Evolutionary conservation across 2,888 invertebrate genomes (phyloP), one percentile per base, ranked within the genome.

Genomic region (Cataglyphis rosenhaueri): DNA sequence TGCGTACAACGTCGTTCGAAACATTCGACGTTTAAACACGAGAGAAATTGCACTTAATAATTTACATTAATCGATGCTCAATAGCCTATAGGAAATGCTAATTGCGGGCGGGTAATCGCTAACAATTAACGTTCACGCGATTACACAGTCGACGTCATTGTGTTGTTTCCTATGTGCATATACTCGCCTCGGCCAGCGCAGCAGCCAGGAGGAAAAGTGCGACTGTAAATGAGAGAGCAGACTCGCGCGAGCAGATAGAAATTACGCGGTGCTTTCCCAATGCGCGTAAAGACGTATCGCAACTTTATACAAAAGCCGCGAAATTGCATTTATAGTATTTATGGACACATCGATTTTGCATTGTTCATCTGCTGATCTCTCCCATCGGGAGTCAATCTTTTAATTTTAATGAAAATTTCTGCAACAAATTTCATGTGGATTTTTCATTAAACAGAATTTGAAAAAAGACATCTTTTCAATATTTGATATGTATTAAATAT

Each of bases 61-160:
- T 89, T 89, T 86, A 85, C 83, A 82, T 82, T 83, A 89, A 89
- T 89, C 88, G 85, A 52, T 81, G 85, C 44, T 82, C 88, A 83
- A 89, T 85, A 83, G 88, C 73, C 84, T 88, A 83, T 86, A 86
- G 84, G 68, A 86, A 84, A 85, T 87, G 86, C 83, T 89, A 89
- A 88, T 89, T 89, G 86, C 84, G 74, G 75, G 59, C 61, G 83
- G 76, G 84, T 85, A 86, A 89, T 89, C 84, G 82, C 52, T 74
- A 84, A 85, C 86, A 85, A 88, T 90, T 90, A 88, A 84, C 85
- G 81, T 85, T 85, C 81, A 83, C 85, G 83, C 83, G 81, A 88
- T 89, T 89, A 86, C 83, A 73, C 81, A 71, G 52, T 29, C 66
- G 52, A 85, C 82, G 87, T 82, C 82, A 87, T 68, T 64, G 81